Percentiles rank a stretch among this genome's conserved stretches.
These are phyloP conservation scores for Etheostoma spectabile DNA, from an alignment of 2,113 vertebrate genomes.

Conservation along the genomic window DNA sequence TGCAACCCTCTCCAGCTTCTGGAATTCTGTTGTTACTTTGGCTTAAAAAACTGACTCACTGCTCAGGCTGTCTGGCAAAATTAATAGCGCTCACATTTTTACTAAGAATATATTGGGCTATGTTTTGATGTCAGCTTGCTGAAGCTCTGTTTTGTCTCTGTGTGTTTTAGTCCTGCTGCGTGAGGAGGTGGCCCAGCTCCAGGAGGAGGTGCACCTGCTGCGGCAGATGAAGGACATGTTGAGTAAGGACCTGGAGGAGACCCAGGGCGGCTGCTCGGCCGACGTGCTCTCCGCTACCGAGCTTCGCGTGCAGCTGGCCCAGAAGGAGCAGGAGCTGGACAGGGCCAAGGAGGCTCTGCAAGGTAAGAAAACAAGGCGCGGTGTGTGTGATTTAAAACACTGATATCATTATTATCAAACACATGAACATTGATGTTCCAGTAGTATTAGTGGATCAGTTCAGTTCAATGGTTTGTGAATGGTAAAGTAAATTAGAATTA, in stretches of 20 bases:
- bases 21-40: slow-evolving; percentile 9
- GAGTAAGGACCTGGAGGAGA: slow-evolving; percentile 96
- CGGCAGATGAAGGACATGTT: slow-evolving; percentile 99
- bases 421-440: background rate
- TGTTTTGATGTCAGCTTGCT: background rate
- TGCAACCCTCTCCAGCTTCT: background rate
- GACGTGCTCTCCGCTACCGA: slow-evolving; percentile 95
- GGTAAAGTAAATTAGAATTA: background rate
- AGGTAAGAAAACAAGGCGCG: slow-evolving; percentile 83
- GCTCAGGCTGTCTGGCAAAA: background rate
- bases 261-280: slow-evolving; percentile 90
- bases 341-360: slow-evolving; percentile 96
- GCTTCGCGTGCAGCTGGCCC: slow-evolving; percentile 95
- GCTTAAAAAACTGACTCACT: background rate
- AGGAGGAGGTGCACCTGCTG: slow-evolving; percentile 97
- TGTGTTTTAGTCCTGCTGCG: slow-evolving; percentile 89
- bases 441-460: background rate
- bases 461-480: background rate
- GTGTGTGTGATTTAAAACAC: slow-evolving; percentile 19
- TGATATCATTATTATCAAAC: background rate
- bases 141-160: slow-evolving; percentile 13
- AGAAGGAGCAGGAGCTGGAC: slow-evolving; percentile 96
- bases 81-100: slow-evolving; percentile 1
- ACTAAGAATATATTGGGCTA: background rate
- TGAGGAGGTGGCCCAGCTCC: slow-evolving; percentile 96